phyloP scores from a whole-genome alignment of 23 tunicate genomes.

The Oikopleura vanhoeffeni region DNA sequence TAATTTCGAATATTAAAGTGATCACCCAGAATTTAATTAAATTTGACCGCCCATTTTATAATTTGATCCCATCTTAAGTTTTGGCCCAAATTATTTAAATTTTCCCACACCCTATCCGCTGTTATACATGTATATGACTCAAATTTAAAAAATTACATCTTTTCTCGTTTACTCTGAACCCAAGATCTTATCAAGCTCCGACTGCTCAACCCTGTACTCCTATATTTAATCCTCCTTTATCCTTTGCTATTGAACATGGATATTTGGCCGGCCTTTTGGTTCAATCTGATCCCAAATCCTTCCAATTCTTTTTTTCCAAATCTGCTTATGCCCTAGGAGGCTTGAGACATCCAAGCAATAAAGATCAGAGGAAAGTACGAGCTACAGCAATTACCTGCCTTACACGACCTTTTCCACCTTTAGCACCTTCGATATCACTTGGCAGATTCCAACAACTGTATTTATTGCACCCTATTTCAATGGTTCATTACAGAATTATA shows the following conservation, averaged over 20 bases:
- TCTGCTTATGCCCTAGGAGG: constrained; percentile 80
- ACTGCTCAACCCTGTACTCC: constrained; percentile 73
- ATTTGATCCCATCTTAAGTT: no score
- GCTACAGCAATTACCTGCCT: constrained; percentile 76
- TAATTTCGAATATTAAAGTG: no score
- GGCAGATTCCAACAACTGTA: constrained; percentile 93
- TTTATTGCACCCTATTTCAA: constrained; percentile 54
- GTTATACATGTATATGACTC: no score
- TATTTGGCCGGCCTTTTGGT: constrained; percentile 82
- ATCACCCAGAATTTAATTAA: no score
- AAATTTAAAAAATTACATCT: background rate
- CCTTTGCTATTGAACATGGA: constrained; percentile 59
- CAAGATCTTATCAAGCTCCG: constrained; percentile 52
- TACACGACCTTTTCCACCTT: constrained; percentile 98
- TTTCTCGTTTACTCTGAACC: constrained; percentile 15
- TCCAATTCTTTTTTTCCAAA: constrained; percentile 79
- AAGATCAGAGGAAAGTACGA: constrained; percentile 77
- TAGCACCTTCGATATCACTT: constrained; percentile 96
- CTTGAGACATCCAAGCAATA: constrained; percentile 77
- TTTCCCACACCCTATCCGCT: no score
- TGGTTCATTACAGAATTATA: background rate
- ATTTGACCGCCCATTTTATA: no score
- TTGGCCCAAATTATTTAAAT: no score
- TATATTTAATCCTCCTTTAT: constrained; percentile 92
- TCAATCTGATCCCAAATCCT: constrained; percentile 93